phyloP scores from a whole-genome alignment of 2,113 vertebrate species.

The Pseudorectes ferrugineus region DNA sequence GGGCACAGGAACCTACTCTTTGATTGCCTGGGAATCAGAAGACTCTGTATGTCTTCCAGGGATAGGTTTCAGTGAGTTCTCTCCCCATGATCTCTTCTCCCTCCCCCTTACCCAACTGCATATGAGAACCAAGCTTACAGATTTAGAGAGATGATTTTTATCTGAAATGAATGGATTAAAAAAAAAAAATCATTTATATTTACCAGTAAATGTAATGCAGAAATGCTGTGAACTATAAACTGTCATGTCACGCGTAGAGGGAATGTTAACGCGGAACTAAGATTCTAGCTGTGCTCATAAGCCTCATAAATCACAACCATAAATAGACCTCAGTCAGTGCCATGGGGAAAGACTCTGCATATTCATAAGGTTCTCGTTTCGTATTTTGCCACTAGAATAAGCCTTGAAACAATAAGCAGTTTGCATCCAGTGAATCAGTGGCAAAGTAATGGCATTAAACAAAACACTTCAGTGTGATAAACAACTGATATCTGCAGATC shows the following conservation, averaged over 20 bases:
- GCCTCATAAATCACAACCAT: slow-evolving; percentile 18
- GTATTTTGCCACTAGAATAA: neutral
- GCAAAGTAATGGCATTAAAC: slow-evolving; percentile 30
- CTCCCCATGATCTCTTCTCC: neutral
- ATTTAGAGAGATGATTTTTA: neutral
- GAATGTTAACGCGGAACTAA: neutral
- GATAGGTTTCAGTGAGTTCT: neutral
- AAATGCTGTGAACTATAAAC: slow-evolving; percentile 8
- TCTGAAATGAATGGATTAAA: neutral
- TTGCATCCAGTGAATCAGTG: slow-evolving; percentile 5
- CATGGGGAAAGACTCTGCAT: slow-evolving; percentile 26
- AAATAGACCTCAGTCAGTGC: neutral
- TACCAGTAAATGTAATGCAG: neutral
- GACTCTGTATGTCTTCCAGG: neutral
- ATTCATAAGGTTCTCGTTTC: neutral
- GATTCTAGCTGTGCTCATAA: slow-evolving; percentile 21
- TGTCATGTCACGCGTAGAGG: neutral
- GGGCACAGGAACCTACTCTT: neutral
- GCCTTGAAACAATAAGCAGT: neutral
- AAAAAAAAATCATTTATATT: neutral
- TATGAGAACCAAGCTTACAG: neutral
- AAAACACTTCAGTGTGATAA: slow-evolving; percentile 48
- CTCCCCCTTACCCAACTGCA: neutral
- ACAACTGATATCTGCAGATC: slow-evolving; percentile 22
- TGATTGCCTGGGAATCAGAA: neutral